phyloP scores from a whole-genome alignment of 1,140 invertebrate genomes.

The Trinorchestia longiramus region DNA sequence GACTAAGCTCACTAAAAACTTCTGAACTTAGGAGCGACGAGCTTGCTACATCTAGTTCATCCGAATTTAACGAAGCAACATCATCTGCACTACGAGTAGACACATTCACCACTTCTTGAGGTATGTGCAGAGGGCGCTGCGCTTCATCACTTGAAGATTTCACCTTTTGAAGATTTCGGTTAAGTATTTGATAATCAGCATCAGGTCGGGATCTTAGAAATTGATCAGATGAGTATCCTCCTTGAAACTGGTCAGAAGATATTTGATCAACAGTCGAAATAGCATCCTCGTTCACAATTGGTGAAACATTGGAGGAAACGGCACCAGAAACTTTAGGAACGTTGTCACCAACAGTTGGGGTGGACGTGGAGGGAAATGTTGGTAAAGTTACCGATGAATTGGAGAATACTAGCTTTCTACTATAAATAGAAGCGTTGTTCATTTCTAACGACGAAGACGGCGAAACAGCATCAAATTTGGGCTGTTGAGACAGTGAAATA shows the following conservation, averaged over 20 bases:
- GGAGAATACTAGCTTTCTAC: neutral
- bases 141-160: neutral
- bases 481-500: neutral
- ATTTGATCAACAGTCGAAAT: slow-evolving; percentile 20
- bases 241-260: slow-evolving; percentile 9
- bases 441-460: neutral
- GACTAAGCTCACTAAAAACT: neutral
- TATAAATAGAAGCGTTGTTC: neutral
- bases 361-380: slow-evolving; percentile 8
- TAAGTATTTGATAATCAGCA: neutral
- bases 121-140: neutral
- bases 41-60: neutral
- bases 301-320: slow-evolving; percentile 14
- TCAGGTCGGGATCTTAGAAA: neutral
- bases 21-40: neutral
- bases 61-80: neutral
- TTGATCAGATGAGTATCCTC: neutral
- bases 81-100: neutral
- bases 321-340: neutral
- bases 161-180: neutral
- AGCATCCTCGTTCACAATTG: slow-evolving; percentile 10
- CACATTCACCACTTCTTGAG: neutral
- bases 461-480: neutral
- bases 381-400: slow-evolving; percentile 33
- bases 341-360: neutral